These are phyloP conservation scores for Petrocephalus microphthalmus DNA, from an alignment of 2,113 vertebrate species.

Conservation along the genomic window DNA sequence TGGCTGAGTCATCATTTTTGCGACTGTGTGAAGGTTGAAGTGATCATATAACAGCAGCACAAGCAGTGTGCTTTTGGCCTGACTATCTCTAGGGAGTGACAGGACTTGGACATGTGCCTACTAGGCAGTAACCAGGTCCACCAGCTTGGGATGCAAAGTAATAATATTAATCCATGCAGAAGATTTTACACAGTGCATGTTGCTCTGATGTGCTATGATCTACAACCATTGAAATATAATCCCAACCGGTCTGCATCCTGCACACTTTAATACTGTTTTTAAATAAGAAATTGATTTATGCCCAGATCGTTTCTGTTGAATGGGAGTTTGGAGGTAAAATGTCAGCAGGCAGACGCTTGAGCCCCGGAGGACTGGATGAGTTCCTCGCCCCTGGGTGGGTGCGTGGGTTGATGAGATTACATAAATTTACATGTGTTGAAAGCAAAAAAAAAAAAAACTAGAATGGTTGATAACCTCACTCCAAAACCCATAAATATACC, in stretches of 20 bases:
- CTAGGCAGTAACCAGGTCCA: slow-evolving; percentile 35
- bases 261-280: neutral
- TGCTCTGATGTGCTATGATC: neutral
- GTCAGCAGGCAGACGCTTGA: neutral
- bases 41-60: slow-evolving; percentile 54
- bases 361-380: neutral
- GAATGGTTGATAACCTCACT: neutral
- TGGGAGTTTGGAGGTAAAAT: neutral
- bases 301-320: neutral
- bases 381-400: neutral
- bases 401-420: neutral
- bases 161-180: neutral
- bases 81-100: slow-evolving; percentile 31
- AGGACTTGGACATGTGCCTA: slow-evolving; percentile 42
- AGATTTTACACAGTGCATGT: neutral
- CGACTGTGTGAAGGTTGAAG: slow-evolving; percentile 3
- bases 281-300: neutral
- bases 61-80: slow-evolving; percentile 42
- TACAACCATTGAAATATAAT: neutral
- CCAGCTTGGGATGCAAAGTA: slow-evolving; percentile 20
- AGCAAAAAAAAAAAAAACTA: neutral
- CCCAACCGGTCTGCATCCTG: neutral
- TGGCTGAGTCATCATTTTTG: slow-evolving; percentile 53
- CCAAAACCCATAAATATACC: neutral
- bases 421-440: neutral